A percentile compares a stretch with the other conserved stretches of the same genome.
Conservation (phyloP, 2,888 invertebrate species). For the Limnephilus rhombicus region DNA sequence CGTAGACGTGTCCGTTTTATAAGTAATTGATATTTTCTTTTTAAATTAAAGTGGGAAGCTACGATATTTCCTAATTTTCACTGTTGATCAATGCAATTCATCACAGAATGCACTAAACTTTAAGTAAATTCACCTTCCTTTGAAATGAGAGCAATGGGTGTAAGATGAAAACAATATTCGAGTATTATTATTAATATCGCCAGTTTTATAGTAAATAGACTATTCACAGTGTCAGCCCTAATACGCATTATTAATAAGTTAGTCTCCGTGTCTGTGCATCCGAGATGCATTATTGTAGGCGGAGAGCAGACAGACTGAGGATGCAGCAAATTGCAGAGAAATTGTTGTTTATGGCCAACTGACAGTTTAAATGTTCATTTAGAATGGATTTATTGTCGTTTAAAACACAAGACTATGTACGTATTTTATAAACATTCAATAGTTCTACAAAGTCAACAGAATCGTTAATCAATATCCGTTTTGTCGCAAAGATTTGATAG, state of each 20-base stretch:
- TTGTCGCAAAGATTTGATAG: background rate
- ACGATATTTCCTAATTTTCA: too few relatives aligned
- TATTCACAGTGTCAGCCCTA: background rate
- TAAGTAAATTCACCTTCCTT: background rate
- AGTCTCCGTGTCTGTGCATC: background rate
- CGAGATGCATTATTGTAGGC: background rate
- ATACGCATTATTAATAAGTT: background rate
- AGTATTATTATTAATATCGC: background rate
- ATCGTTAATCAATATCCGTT: background rate
- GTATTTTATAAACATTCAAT: background rate
- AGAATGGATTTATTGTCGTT: background rate
- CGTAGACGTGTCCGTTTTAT: too few relatives aligned
- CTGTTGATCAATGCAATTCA: too few relatives aligned
- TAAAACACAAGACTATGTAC: background rate
- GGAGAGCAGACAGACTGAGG: background rate
- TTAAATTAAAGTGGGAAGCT: too few relatives aligned
- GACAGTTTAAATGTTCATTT: background rate
- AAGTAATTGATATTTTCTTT: too few relatives aligned
- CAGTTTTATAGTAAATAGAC: background rate
- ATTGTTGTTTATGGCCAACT: slow-evolving; percentile 23
- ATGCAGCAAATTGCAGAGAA: slow-evolving; percentile 11
- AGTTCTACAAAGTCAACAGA: background rate
- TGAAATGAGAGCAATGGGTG: background rate
- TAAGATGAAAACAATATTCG: too few relatives aligned
- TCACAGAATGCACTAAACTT: background rate